A percentile compares a stretch with the other conserved stretches of the same genome.
Conservation (phyloP, 2,888 invertebrate species). For the Tetramorium bicarinatum region DNA sequence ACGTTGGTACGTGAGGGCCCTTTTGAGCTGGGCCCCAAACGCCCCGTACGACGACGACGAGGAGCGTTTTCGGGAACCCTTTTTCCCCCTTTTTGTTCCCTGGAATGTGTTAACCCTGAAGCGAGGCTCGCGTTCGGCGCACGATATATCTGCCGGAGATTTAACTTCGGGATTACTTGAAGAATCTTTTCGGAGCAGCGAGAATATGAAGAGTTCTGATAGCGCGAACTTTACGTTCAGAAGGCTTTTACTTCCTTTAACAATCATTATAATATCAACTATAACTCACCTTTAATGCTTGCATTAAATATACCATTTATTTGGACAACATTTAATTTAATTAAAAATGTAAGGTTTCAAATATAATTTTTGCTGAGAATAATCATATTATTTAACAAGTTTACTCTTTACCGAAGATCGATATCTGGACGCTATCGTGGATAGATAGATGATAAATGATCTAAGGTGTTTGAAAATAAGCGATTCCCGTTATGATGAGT, state of each 20-base stretch:
- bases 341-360: neutral
- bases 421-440: neutral
- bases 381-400: constrained; percentile 9
- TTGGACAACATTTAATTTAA: neutral
- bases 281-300: neutral
- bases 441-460: constrained; percentile 47
- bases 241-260: neutral
- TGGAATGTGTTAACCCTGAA: constrained; percentile 58
- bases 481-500: constrained; percentile 65
- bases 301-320: neutral
- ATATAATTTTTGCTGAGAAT: neutral
- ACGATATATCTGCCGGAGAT: constrained; percentile 51
- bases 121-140: constrained; percentile 55
- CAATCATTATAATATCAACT: neutral
- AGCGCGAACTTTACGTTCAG: neutral
- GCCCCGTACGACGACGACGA: constrained; percentile 57
- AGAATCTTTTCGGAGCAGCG: constrained; percentile 39
- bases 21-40: constrained; percentile 58
- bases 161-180: constrained; percentile 37
- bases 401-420: neutral
- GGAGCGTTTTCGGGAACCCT: constrained; percentile 57
- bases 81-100: constrained; percentile 53
- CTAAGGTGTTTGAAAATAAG: constrained; percentile 57
- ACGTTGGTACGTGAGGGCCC: constrained; percentile 70
- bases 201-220: neutral